These are phyloP conservation scores for Buphagus erythrorhynchus DNA, from an alignment of 2,797 vertebrate genomes.

Conservation along the genomic window DNA sequence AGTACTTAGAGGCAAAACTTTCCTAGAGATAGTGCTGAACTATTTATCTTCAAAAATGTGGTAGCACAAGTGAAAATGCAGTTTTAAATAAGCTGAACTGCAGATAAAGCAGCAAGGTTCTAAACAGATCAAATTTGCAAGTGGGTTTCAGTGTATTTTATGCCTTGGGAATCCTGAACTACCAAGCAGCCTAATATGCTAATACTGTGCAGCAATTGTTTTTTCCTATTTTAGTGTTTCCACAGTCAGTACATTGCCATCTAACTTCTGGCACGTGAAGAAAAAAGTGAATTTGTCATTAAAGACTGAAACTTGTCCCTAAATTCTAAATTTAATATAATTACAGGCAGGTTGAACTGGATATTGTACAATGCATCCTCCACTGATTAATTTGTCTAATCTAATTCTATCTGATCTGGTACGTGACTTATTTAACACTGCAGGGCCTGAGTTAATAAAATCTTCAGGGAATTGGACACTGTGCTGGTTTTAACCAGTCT, in stretches of 20 bases:
- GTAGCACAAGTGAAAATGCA: neutral
- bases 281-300: neutral
- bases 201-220: neutral
- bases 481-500: neutral
- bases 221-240: neutral
- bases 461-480: conserved; percentile 46
- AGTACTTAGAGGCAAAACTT: neutral
- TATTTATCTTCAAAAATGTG: neutral
- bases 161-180: neutral
- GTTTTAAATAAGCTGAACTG: neutral
- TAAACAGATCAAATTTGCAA: neutral
- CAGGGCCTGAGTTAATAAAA: conserved; percentile 34
- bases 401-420: conserved; percentile 35
- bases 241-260: neutral
- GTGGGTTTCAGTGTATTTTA: neutral
- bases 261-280: neutral
- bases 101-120: neutral
- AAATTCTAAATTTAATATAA: neutral
- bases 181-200: neutral
- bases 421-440: conserved; percentile 53
- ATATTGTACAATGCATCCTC: conserved; percentile 17
- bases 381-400: conserved; percentile 62
- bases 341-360: neutral
- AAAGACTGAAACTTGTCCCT: neutral
- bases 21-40: neutral